Percentiles rank a stretch among this genome's conserved stretches.
Evolutionary conservation across 1,140 invertebrate genomes (phyloP).

Genomic region (Camponotus pennsylvanicus): DNA sequence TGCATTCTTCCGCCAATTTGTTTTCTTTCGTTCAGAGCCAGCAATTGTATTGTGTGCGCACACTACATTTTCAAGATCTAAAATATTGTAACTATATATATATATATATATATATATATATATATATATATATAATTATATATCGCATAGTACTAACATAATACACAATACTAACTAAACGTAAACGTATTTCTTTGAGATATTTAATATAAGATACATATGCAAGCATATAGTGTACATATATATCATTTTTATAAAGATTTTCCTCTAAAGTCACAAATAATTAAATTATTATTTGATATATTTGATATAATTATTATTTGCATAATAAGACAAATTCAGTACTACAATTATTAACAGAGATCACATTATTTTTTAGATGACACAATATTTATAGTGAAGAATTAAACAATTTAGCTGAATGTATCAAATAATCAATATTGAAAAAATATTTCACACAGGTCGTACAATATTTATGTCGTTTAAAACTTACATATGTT

Average conservation of each 20-base stretch:
- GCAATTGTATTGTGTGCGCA: constrained; percentile 23
- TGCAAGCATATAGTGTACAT: neutral
- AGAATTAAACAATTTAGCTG: constrained; percentile 19
- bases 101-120: neutral
- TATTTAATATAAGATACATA: neutral
- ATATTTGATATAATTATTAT: too few relatives aligned
- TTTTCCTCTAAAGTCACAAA: neutral
- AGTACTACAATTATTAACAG: too few relatives aligned
- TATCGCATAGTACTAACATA: too few relatives aligned
- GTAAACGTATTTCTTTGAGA: neutral
- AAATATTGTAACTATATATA: constrained; percentile 3
- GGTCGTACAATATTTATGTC: too few relatives aligned
- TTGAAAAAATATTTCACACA: neutral
- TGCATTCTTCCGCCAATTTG: constrained; percentile 29
- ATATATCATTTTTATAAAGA: neutral
- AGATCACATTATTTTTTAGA: neutral
- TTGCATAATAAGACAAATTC: neutral
- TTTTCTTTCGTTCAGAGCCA: neutral
- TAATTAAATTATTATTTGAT: neutral
- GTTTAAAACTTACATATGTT: neutral
- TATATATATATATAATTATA: neutral
- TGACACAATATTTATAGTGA: constrained; percentile 1
- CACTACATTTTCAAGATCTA: constrained; percentile 1
- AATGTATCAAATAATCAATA: constrained; percentile 34
- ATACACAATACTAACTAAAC: neutral